Conservation (phyloP, 2,888 invertebrate species). For the Drosophila tanythrix region DNA sequence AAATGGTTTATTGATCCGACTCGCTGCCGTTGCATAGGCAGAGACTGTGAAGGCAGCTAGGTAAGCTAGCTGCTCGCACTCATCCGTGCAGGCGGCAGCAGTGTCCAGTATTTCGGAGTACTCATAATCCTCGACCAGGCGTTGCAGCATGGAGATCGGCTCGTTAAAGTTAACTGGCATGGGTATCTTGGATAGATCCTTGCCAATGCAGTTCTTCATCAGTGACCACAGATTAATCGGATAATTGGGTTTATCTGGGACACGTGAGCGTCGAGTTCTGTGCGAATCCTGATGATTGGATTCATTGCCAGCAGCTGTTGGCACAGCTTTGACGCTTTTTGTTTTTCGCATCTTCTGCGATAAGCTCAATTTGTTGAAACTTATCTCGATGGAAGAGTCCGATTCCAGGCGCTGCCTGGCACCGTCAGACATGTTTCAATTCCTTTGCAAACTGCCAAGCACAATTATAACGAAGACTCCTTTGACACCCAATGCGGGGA, state of each 20-base stretch:
- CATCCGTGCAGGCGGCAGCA: slow-evolving; percentile 94
- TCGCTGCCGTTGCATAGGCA: slow-evolving; percentile 92
- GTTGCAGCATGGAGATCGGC: slow-evolving; percentile 98
- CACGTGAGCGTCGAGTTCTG: slow-evolving; percentile 88
- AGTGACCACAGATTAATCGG: slow-evolving; percentile 99
- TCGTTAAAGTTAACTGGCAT: slow-evolving; percentile 99
- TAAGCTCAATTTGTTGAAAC: slow-evolving; percentile 4
- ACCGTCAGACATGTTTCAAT: neutral
- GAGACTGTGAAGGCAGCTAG: slow-evolving; percentile 98
- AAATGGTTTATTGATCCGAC: slow-evolving; percentile 97
- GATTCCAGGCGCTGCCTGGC: neutral
- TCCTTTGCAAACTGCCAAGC: neutral
- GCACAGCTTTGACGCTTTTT: neutral
- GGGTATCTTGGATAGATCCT: slow-evolving; percentile 99
- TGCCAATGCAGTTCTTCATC: slow-evolving; percentile 99
- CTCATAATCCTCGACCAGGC: slow-evolving; percentile 98
- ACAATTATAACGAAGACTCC: neutral
- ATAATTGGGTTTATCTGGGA: slow-evolving; percentile 97
- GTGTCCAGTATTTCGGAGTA: slow-evolving; percentile 96
- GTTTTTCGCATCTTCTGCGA: slow-evolving; percentile 9
- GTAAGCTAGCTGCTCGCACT: slow-evolving; percentile 96
- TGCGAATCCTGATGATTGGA: neutral
- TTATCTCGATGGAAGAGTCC: slow-evolving; percentile 7
- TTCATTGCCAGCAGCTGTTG: slow-evolving; percentile 2
- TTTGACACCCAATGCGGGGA: slow-evolving; percentile 1